Percentiles rank a stretch among this genome's conserved stretches.
These are phyloP conservation scores for Clupea harengus DNA, from an alignment of 2,113 vertebrate genomes.

Conservation along the genomic window DNA sequence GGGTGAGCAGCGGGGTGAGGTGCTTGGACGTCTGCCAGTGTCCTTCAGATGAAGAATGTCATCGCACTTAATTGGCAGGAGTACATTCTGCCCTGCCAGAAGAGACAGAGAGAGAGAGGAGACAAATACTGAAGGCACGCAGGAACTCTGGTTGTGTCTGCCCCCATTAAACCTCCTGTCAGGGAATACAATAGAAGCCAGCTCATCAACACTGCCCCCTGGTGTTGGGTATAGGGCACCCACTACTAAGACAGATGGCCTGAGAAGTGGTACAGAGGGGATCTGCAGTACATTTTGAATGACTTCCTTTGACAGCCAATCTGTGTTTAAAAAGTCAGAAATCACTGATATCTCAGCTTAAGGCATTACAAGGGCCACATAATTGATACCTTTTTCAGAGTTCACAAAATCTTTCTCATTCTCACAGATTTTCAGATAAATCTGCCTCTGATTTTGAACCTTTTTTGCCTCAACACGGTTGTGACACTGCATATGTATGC, in stretches of 20 bases:
- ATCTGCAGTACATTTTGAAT: background rate
- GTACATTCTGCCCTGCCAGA: slow-evolving; percentile 38
- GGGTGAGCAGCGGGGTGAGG: slow-evolving; percentile 60
- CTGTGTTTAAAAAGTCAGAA: background rate
- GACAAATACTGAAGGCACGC: slow-evolving; percentile 40
- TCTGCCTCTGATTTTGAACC: background rate
- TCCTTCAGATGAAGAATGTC: slow-evolving; percentile 79
- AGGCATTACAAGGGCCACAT: background rate
- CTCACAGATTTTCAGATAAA: background rate
- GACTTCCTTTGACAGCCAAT: background rate
- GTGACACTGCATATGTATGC: background rate
- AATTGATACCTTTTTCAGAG: too few species aligned
- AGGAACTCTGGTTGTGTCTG: slow-evolving; percentile 5
- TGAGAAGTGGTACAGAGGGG: background rate
- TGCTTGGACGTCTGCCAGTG: slow-evolving; percentile 73
- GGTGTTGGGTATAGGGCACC: background rate
- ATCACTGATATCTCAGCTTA: too few species aligned
- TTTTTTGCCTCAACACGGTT: background rate
- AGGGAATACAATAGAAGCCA: slow-evolving; percentile 24
- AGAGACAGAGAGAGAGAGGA: slow-evolving; percentile 26
- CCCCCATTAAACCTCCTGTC: slow-evolving; percentile 34
- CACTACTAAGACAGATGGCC: background rate
- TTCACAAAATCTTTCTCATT: background rate
- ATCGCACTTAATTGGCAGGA: slow-evolving; percentile 65
- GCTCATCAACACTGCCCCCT: slow-evolving; percentile 1